Evolutionary conservation across 2,888 invertebrate species (phyloP), one percentile per base, ranked within the genome.

Genomic region (Cetonia aurata): DNA sequence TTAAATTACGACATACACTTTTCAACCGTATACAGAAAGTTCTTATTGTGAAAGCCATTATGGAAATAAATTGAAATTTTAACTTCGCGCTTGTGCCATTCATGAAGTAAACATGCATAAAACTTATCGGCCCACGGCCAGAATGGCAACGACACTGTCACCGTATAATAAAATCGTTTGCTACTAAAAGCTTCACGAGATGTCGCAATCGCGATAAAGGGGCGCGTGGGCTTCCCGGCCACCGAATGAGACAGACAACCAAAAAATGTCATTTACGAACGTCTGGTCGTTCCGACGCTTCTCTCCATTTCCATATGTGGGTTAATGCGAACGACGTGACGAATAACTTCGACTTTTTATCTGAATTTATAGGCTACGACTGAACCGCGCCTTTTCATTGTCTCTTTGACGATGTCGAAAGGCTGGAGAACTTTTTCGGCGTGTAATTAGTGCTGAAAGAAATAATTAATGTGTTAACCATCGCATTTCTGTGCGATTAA

Each of bases 251-350:
- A 10, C 33, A 37, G 12, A 17, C 57, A 41, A 17, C 15, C 17
- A n/a, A 42, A 57, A 57, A 41, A 42, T 44, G 57, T 42, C 41
- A 48, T 17, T 10, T 48, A 9, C 17, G 13, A 10, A 12, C 12
- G 48, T 13, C 12, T 8, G 13, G 17, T 12, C 31, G 55, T 15
- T 9, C n/a, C 55, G 15, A 6, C 33, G 33, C 55, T 56, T 56
- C 15, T 56, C 19, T 13, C 42, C 57, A 12, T 57, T 41, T 57
- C 17, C 57, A 57, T 41, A 57, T 57, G 42, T 42, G 57, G 57
- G 42, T 57, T 57, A 57, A 57, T 19, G 57, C 42, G 33, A 15
- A 19, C 42, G 57, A 57, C 57, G 57, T 57, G 57, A 57, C 42
- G 42, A 41, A 15, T 57, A 19, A 4, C 41, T 13, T 42, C 33